These are phyloP conservation scores for Aspiorhynchus laticeps DNA, from an alignment of 2,113 vertebrate species.

Conservation along the genomic window DNA sequence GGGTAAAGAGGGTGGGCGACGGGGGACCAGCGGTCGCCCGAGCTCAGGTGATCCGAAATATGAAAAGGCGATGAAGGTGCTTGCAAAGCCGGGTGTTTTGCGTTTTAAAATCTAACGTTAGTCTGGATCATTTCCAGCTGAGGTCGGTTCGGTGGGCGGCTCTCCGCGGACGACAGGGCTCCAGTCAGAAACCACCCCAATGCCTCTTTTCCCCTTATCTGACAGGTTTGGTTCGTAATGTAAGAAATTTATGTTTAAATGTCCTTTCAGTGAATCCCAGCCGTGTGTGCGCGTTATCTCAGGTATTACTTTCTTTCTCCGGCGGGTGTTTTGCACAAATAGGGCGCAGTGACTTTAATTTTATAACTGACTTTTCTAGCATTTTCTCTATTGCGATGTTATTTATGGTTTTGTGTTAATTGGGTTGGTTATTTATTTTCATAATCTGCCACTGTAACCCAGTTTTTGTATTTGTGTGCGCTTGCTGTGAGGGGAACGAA, in stretches of 20 bases:
- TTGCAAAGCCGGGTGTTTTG: constrained; percentile 70
- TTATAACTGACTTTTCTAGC: not conserved
- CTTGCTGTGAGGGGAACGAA: not conserved
- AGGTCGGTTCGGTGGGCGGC: constrained; percentile 76
- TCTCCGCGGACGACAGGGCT: constrained; percentile 71
- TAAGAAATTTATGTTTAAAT: constrained; percentile 1
- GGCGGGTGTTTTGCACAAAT: constrained; percentile 24
- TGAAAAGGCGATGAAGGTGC: not conserved
- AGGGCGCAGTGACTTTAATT: not conserved
- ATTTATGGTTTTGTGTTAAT: not conserved
- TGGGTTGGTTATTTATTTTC: constrained; percentile 43
- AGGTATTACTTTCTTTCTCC: not conserved
- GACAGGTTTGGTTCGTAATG: not conserved
- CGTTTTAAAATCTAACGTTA: constrained; percentile 31
- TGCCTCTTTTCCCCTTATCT: not conserved
- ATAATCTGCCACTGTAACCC: constrained; percentile 8
- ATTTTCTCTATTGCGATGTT: not conserved
- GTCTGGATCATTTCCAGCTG: not conserved
- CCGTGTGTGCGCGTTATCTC: not conserved
- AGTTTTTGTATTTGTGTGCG: constrained; percentile 22
- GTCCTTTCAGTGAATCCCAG: not conserved
- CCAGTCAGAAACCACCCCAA: constrained; percentile 27
- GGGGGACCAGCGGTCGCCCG: constrained; percentile 62
- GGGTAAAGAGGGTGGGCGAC: constrained; percentile 53
- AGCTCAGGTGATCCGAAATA: constrained; percentile 58